A percentile compares a stretch with the other conserved stretches of the same genome.
phyloP scores from a whole-genome alignment of 2,888 invertebrate species.

The Steinernema hermaphroditum region DNA sequence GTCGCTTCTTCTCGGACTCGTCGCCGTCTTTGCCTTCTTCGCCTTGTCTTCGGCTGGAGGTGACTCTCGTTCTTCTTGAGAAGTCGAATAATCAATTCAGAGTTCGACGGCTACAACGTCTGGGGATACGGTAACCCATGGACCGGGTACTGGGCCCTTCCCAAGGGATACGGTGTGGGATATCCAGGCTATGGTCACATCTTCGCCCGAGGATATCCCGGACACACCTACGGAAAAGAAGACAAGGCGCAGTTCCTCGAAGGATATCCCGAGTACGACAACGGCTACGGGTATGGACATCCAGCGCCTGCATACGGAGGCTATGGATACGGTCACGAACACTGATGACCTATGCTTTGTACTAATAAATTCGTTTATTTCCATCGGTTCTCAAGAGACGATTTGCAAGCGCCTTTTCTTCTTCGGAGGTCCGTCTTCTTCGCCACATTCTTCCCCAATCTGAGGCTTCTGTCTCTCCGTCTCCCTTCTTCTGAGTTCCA shows the following conservation, averaged over 20 bases:
- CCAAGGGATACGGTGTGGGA: not conserved
- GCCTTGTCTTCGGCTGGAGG: not conserved
- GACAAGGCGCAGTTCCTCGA: not conserved
- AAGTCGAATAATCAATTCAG: not conserved
- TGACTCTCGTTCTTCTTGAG: not conserved
- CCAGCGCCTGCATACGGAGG: not conserved
- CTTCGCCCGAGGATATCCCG: not conserved
- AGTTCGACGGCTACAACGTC: not conserved
- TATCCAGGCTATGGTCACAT: not conserved
- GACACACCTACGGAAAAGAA: slow-evolving; percentile 1
- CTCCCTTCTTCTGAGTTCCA: no score
- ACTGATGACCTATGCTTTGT: not conserved
- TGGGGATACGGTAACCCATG: not conserved
- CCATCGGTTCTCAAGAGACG: no score
- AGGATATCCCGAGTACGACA: not conserved
- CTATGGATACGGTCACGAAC: not conserved
- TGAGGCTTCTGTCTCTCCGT: no score
- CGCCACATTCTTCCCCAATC: no score
- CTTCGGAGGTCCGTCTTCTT: no score
- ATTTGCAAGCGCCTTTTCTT: no score
- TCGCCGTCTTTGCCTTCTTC: not conserved
- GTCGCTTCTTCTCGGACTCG: not conserved
- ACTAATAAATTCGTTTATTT: no score
- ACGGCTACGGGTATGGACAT: slow-evolving; percentile 5
- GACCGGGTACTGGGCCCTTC: not conserved